phyloP scores from a whole-genome alignment of 2,797 vertebrate species.

The Sebastes taczanowskii region DNA sequence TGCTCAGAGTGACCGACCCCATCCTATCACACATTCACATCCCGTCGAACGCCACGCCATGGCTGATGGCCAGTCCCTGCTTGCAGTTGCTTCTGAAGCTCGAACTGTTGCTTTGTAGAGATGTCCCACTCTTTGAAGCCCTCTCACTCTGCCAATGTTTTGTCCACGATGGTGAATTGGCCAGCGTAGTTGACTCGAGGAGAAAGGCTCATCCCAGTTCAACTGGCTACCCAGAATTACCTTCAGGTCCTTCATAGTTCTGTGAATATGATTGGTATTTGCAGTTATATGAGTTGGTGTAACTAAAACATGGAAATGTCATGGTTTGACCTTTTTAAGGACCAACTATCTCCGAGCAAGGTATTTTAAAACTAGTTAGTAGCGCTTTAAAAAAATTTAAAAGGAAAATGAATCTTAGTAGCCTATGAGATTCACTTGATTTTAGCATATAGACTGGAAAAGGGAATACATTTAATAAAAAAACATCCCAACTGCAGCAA shows the following conservation, averaged over 20 bases:
- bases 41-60: conserved; percentile 14
- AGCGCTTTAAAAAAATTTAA: neutral
- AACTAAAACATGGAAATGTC: conserved; percentile 7
- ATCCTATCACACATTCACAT: conserved; percentile 41
- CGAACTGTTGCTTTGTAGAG: conserved; percentile 56
- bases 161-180: conserved; percentile 30
- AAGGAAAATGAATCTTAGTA: neutral
- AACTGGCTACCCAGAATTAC: conserved; percentile 10
- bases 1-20: neutral
- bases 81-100: conserved; percentile 63
- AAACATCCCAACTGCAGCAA: conserved; percentile 1
- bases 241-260: conserved; percentile 10
- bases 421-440: neutral
- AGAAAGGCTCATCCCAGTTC: conserved; percentile 37
- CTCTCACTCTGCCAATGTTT: conserved; percentile 44
- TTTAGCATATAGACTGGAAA: neutral
- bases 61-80: conserved; percentile 47
- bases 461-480: neutral
- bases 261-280: conserved; percentile 6
- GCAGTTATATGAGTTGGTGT: neutral
- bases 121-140: conserved; percentile 60
- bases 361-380: neutral
- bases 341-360: neutral
- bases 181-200: conserved; percentile 1
- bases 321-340: neutral